Evolutionary conservation across 2,797 vertebrate species (phyloP), one percentile per base, ranked within the genome.

Genomic region (Emydoidea blandingii): DNA sequence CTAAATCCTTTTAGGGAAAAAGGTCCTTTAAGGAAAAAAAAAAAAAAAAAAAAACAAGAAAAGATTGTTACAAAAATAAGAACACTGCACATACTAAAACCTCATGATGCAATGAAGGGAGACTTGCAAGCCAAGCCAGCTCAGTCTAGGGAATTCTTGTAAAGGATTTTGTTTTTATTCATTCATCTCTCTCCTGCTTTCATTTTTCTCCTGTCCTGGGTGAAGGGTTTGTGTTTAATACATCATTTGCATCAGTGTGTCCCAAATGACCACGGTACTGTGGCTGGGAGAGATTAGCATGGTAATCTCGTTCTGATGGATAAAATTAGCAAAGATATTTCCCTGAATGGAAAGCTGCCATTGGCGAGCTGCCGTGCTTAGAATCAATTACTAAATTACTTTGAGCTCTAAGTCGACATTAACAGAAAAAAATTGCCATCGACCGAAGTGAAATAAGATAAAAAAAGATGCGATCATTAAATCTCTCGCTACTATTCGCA

Each of bases 311-410:
- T 99, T 99, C 98, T 98, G 97, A 98, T 98, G 99, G 99, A 99
- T 99, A 98, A 99, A 99, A 99, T 99, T 99, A 99, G 99, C 99
- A 99, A 99, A 99, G 99, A 99, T 99, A 99, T 99, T 99, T 99
- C 99, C 99, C 99, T 99, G 98, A 99, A 99, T 98, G 98, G 98
- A 98, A 98, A 98, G 98, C 98, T 98, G 98, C 99, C 98, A 99
- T 99, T 99, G 98, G 99, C 97, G 97, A 98, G 98, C 99, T 98
- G 98, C 99, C 98, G 98, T 97, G 99, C 99, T 99, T 99, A 98
- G 99, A 99, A 99, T 99, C 99, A 99, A 99, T 99, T 99, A 99
- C 99, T 99, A 99, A 99, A 99, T 99, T 99, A 99, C 99, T 99
- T 98, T 99, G 98, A 99, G 99, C 99, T 99, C 99, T 99, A 99